Evolutionary conservation across 1,140 invertebrate genomes (phyloP).

Genomic region (Periplaneta americana): DNA sequence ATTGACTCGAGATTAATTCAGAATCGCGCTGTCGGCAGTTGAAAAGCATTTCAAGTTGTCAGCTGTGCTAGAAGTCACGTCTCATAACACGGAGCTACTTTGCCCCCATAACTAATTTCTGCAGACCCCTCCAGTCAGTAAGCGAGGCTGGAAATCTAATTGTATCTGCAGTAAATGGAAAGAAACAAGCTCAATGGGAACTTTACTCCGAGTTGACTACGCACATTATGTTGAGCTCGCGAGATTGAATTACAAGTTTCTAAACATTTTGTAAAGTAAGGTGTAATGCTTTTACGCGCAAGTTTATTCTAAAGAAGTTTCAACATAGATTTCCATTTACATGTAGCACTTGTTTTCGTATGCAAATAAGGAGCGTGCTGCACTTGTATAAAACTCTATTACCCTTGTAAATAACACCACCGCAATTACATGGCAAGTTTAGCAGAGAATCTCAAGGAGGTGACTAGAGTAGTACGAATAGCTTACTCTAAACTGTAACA

Average conservation of each 20-base stretch:
- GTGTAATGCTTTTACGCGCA: not conserved
- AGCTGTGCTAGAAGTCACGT: no score
- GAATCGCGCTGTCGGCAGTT: not conserved
- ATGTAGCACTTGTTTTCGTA: no score
- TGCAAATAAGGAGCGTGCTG: no score
- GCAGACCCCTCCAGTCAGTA: not conserved
- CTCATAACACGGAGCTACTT: not conserved
- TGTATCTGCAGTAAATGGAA: not conserved
- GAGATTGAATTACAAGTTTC: not conserved
- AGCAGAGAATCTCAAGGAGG: no score
- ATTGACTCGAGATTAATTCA: not conserved
- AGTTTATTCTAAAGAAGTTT: not conserved
- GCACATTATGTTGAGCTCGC: not conserved
- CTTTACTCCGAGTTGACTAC: not conserved
- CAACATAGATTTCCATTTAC: not conserved
- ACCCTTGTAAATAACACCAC: no score
- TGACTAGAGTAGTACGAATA: no score
- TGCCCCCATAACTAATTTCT: not conserved
- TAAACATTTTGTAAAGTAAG: not conserved
- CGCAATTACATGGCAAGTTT: no score
- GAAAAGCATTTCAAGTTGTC: not conserved
- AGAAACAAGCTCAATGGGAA: not conserved
- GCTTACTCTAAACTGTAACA: no score
- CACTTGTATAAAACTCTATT: no score
- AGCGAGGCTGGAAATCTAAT: not conserved